Evolutionary conservation across 1,140 invertebrate genomes (phyloP), one percentile per base, ranked within the genome.

Genomic region (Teleopsis dalmanni): DNA sequence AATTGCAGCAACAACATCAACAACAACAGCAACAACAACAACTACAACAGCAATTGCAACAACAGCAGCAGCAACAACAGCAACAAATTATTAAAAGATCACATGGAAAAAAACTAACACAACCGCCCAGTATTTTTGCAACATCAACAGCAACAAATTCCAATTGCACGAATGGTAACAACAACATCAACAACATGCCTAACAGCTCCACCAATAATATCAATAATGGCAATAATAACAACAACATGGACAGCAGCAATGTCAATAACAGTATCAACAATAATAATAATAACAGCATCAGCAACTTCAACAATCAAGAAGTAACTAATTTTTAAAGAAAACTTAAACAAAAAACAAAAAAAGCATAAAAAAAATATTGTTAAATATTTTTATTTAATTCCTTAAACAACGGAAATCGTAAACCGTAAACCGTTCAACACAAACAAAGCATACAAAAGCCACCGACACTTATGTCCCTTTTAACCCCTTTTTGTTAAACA

Each of bases 101-200:
- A 52, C 48, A 55, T n/a, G n/a, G n/a, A 56, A 66, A 65, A 59
- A 64, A 66, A 62, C 56, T 62, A 62, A 53, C 53, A 27, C 45
- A 48, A 43, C 33, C 50, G 56, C 53, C 54, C 49, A 52, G 49
- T 42, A 47, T 52, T 43, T 43, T 52, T 47, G 37, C 57, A 49
- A 57, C 49, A n/a, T n/a, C n/a, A 47, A 56, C 47, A 37, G 51
- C 41, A 47, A 49, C 54, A 50, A 54, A 51, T 49, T 34, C 18
- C 5, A 48, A 19, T 19, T 16, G 16, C 35, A 38, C 19, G 26
- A 37, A 37, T 18, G 31, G 37, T 19, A 38, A 23, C 34, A 31
- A 34, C 43, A 18, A 13, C 23, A 29, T 41, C 33, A 35, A 35
- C 27, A 45, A 35, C 35, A 14, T 41, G 27, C 18, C 23, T 41